phyloP scores from a whole-genome alignment of 2,113 vertebrate species.

The Gallinago jamesoni region DNA sequence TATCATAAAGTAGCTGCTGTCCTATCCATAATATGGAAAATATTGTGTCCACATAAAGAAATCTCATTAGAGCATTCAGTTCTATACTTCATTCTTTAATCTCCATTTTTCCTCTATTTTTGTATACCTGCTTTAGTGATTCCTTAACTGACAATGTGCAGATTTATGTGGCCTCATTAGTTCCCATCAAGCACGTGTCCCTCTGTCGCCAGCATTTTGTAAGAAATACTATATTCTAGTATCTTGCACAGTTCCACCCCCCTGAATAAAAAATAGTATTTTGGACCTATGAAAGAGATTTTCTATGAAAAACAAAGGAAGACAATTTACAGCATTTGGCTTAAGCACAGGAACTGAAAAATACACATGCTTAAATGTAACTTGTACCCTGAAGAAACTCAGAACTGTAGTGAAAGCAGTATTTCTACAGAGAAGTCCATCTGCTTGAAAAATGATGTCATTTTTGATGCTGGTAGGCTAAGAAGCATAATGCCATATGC shows the following conservation, averaged over 20 bases:
- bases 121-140: neutral
- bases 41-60: neutral
- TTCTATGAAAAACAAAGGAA: neutral
- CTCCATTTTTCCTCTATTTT: neutral
- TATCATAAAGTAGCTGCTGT: neutral
- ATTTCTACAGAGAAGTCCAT: neutral
- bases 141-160: neutral
- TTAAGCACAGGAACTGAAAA: neutral
- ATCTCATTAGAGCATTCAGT: neutral
- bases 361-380: neutral
- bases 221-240: neutral
- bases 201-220: neutral
- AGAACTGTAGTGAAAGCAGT: neutral
- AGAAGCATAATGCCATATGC: constrained; percentile 19
- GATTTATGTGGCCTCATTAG: neutral
- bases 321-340: neutral
- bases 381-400: neutral
- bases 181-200: neutral
- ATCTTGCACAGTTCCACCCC: neutral
- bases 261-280: neutral
- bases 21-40: neutral
- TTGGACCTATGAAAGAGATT: neutral
- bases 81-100: neutral
- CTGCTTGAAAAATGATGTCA: neutral
- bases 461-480: constrained; percentile 17